A percentile compares a stretch with the other conserved stretches of the same genome.
phyloP scores from a whole-genome alignment of 92 coral and sea anemone species.

The Palythoa heliodiscus region DNA sequence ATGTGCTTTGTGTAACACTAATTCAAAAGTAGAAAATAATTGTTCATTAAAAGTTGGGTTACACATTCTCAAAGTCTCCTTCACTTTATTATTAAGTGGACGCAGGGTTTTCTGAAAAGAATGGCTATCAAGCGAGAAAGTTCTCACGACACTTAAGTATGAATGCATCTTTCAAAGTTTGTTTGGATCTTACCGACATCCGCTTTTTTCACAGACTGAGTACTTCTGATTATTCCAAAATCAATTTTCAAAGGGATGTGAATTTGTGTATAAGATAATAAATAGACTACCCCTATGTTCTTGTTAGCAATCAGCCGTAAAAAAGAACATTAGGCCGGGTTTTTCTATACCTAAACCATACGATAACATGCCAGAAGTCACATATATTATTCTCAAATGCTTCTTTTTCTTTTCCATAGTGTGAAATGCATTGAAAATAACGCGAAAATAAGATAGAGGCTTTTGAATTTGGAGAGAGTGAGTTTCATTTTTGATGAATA shows the following conservation, averaged over 20 bases:
- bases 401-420: neutral
- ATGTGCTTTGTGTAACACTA: neutral
- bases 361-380: neutral
- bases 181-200: slow-evolving; percentile 25
- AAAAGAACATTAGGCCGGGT: neutral
- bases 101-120: neutral
- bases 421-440: neutral
- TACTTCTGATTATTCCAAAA: neutral
- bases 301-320: neutral
- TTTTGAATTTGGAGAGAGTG: neutral
- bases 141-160: neutral
- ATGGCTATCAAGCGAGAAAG: neutral
- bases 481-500: slow-evolving; percentile 13
- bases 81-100: neutral
- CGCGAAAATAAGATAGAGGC: too few relatives aligned
- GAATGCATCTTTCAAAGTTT: neutral
- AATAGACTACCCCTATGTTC: neutral
- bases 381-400: neutral
- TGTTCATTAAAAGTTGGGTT: neutral
- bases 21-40: neutral
- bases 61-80: neutral
- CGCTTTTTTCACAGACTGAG: slow-evolving; percentile 27
- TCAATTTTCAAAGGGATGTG: neutral
- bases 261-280: neutral
- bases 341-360: neutral